Evolutionary conservation across 2,797 vertebrate genomes (phyloP).

Genomic region (Syndactyla subalaris): DNA sequence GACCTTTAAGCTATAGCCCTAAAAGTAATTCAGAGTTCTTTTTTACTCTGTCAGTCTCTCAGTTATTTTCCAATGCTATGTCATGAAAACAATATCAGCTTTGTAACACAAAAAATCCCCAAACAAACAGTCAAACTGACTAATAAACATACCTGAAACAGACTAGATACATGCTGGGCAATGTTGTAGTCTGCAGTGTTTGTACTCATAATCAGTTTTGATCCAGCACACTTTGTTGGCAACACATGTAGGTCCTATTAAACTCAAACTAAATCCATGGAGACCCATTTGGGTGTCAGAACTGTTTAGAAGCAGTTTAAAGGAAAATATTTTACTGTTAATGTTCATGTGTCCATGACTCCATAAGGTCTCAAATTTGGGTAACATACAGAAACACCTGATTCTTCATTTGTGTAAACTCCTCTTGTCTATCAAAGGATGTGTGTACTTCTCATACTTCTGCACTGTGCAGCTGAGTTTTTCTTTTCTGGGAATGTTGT

Average conservation of each 20-base stretch:
- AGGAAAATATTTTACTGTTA: neutral
- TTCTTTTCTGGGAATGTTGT: neutral
- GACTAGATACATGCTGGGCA: neutral
- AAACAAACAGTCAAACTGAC: neutral
- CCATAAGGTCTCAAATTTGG: neutral
- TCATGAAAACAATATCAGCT: neutral
- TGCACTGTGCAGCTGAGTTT: neutral
- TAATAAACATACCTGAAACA: neutral
- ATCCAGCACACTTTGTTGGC: neutral
- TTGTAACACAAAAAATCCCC: neutral
- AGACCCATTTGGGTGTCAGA: neutral
- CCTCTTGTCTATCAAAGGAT: neutral
- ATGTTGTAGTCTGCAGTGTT: neutral
- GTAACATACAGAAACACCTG: neutral
- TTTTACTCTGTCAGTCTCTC: neutral
- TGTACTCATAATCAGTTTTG: neutral
- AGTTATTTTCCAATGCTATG: neutral
- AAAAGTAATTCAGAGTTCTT: neutral
- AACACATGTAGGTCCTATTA: neutral
- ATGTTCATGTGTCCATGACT: neutral
- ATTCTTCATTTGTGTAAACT: neutral
- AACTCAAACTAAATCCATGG: neutral
- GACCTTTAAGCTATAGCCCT: neutral
- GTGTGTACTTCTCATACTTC: neutral
- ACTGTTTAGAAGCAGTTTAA: neutral